Percentiles rank a stretch among this genome's conserved stretches.
These are phyloP conservation scores for Heteromurus nitidus DNA, from an alignment of 2,888 invertebrate genomes.

Conservation along the genomic window DNA sequence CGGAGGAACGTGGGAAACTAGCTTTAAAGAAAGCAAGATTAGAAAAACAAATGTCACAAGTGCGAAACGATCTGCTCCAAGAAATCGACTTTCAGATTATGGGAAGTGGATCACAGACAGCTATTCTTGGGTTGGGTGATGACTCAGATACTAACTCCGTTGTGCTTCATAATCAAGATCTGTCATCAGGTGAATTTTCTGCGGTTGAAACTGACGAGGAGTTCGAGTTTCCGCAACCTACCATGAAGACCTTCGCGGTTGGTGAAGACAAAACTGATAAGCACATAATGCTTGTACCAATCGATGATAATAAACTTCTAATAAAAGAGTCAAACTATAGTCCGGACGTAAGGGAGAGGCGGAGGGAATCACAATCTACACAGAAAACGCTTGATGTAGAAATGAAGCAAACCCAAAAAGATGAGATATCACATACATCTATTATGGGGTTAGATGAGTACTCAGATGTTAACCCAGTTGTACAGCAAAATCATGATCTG, in stretches of 20 bases:
- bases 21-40: slow-evolving; percentile 47
- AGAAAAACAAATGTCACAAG: slow-evolving; percentile 31
- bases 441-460: background rate
- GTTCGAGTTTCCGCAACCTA: slow-evolving; percentile 7
- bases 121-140: background rate
- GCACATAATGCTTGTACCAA: background rate
- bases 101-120: slow-evolving; percentile 35
- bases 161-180: too few species aligned
- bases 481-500: too few species aligned
- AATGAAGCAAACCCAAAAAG: too few species aligned
- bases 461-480: background rate
- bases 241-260: slow-evolving; percentile 3
- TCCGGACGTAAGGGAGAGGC: background rate
- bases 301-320: background rate
- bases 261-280: background rate
- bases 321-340: background rate
- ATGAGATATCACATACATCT: slow-evolving; percentile 24
- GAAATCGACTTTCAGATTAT: slow-evolving; percentile 3
- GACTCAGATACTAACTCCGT: background rate
- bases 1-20: slow-evolving; percentile 34
- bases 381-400: too few species aligned
- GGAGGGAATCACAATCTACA: background rate
- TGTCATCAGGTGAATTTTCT: slow-evolving; percentile 49
- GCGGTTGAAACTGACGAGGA: slow-evolving; percentile 48
- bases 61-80: slow-evolving; percentile 28